Conservation (phyloP, 2,888 invertebrate genomes). For the Xanthorhoe spadicearia region DNA sequence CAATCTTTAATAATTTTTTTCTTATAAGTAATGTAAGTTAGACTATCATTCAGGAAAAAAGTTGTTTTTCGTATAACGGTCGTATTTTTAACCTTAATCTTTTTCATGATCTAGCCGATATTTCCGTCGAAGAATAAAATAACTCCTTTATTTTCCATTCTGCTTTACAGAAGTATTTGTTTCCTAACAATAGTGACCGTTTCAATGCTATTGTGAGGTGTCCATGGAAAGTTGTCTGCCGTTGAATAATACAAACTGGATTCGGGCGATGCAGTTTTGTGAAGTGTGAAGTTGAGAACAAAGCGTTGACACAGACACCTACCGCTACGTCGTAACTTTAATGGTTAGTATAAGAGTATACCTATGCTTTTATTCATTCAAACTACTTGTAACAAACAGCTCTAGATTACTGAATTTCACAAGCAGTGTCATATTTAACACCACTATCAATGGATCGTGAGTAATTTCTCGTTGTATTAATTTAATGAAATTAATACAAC, state of each 20-base stretch:
- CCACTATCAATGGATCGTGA: too few relatives aligned
- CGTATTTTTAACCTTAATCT: background rate
- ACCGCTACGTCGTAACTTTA: background rate
- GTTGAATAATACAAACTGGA: constrained; percentile 4
- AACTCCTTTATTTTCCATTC: background rate
- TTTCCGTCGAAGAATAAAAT: background rate
- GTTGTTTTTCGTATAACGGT: too few relatives aligned
- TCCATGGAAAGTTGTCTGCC: constrained; percentile 2
- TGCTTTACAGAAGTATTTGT: background rate
- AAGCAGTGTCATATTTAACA: too few relatives aligned
- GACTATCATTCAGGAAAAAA: too few relatives aligned
- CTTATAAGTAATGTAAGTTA: too few relatives aligned
- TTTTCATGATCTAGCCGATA: background rate
- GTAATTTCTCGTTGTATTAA: too few relatives aligned
- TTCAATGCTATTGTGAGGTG: background rate
- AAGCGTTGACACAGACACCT: background rate
- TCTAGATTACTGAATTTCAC: too few relatives aligned
- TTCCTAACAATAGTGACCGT: background rate
- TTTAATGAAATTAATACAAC: too few relatives aligned
- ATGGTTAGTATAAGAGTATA: too few relatives aligned
- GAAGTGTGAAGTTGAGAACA: background rate
- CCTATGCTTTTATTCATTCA: too few relatives aligned
- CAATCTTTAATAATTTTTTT: too few relatives aligned
- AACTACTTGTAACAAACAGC: too few relatives aligned
- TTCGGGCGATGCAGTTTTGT: constrained; percentile 1